phyloP scores from a whole-genome alignment of 2,888 invertebrate genomes.

The Linhomoeus sp. region DNA sequence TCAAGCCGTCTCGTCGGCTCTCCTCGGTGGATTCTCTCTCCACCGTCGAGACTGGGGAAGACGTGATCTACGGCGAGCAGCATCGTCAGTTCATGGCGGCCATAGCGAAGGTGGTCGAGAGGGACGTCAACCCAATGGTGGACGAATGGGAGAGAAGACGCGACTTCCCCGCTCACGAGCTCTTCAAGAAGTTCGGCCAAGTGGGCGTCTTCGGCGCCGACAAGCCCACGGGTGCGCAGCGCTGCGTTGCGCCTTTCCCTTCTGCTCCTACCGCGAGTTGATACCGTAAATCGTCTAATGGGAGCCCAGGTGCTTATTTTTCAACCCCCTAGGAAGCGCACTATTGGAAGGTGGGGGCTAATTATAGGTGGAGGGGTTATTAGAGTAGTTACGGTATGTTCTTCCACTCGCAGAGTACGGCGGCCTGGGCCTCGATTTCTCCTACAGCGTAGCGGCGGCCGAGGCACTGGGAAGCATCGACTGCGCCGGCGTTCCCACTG shows the following conservation, averaged over 20 bases:
- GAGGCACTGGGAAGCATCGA: slow-evolving; percentile 36
- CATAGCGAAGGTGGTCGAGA: slow-evolving; percentile 29
- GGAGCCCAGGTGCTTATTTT: not conserved
- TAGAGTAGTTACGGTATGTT: not conserved
- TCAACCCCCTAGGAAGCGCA: not conserved
- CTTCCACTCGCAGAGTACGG: slow-evolving; percentile 32
- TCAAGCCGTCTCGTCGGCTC: no score
- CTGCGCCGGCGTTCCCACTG: slow-evolving; percentile 38
- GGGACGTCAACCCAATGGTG: slow-evolving; percentile 38
- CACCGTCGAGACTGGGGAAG: no score
- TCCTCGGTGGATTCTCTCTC: no score
- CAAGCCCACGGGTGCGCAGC: slow-evolving; percentile 30
- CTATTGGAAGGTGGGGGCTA: not conserved
- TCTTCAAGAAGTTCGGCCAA: slow-evolving; percentile 37
- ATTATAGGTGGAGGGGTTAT: not conserved
- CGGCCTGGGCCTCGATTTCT: slow-evolving; percentile 38
- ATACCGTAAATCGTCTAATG: not conserved
- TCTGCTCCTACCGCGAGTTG: not conserved
- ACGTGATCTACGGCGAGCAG: no score
- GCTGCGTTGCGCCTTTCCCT: not conserved
- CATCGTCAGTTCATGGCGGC: no score
- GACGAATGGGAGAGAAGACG: slow-evolving; percentile 36
- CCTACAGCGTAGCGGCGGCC: slow-evolving; percentile 35
- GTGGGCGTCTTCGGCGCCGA: slow-evolving; percentile 38
- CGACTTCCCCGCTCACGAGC: slow-evolving; percentile 35